Percentiles rank a stretch among this genome's conserved stretches.
These are phyloP conservation scores for Varanus komodoensis DNA, from an alignment of 2,113 vertebrate species.

Conservation along the genomic window DNA sequence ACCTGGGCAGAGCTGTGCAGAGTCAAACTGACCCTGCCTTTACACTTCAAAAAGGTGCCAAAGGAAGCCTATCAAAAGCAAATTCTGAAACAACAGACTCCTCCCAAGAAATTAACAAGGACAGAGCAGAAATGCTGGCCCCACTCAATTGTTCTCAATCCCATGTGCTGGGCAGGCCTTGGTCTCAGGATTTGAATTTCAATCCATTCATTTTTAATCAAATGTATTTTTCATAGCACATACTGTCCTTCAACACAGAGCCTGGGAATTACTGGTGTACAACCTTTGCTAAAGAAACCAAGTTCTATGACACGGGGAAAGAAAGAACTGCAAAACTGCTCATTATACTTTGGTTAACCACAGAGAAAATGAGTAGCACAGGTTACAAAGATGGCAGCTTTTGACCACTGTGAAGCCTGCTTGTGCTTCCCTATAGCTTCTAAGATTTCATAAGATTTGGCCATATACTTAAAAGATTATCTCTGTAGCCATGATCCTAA, in stretches of 20 bases:
- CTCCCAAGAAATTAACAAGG: background rate
- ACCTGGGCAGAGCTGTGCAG: too few species aligned
- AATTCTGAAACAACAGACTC: background rate
- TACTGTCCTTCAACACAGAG: background rate
- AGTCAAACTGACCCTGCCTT: background rate
- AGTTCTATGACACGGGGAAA: background rate
- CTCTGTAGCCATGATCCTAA: background rate
- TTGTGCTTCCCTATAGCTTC: background rate
- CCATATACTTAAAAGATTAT: background rate
- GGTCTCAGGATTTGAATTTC: background rate
- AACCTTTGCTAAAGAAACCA: background rate
- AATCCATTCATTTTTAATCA: background rate
- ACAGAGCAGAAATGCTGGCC: background rate
- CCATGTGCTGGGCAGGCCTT: background rate
- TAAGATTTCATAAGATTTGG: background rate
- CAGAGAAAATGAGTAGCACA: background rate
- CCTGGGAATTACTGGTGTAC: background rate
- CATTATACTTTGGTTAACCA: background rate
- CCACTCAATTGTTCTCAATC: background rate
- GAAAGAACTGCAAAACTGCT: background rate
- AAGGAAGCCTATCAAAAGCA: background rate
- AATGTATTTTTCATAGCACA: conserved; percentile 1
- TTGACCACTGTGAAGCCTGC: background rate
- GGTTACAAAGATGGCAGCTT: background rate
- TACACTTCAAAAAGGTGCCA: background rate